Evolutionary conservation across 2,113 vertebrate species (phyloP), one percentile per base, ranked within the genome.

Genomic region (Prionailurus bengalensis): DNA sequence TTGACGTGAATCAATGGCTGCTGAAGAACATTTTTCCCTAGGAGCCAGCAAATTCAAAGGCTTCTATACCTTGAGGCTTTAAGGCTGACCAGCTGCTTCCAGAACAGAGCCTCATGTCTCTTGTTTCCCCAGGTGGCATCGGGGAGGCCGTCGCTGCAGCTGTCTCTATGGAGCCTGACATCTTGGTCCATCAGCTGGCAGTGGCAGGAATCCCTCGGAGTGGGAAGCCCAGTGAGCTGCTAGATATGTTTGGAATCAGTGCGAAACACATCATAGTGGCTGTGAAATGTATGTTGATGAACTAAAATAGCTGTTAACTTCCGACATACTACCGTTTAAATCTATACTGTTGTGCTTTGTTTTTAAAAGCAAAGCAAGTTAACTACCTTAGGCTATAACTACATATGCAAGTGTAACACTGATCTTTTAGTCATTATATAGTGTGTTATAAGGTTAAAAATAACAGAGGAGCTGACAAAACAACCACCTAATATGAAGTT

Each of bases 91-190:
- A 39, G 63, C 89, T 3, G 4, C 65, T 89, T 90, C 29, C 12
- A 87, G 74, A 42, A 31, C 39, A 68, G n/a, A 85, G 16, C 6
- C 63, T 80, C 9, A 36, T 16, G 25, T 65, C 36, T 14, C 23
- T 97, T 81, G 31, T 70, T 94, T 89, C 70, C 89, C 11, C 91
- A 99, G 99, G 99, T 98, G 99, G 99, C 98, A 99, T 99, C 3
- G 99, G 99, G 29, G 99, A 99, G 94, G 99, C 99, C 0, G 99
- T 99, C 68, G 97, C 98, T 79, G 98, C 99, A 0, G 99, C 99
- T 2, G 98, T 99, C 83, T 99, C 99, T 0, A 70, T 92, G 81
- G 99, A 99, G 92, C 99, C 99, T 4, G 98, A 98, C 33, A 99
- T 99, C 14, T 21, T 99, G 11, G 99, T 99, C 68, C 99, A 98